Evolutionary conservation across 2,888 invertebrate species (phyloP).

Genomic region (Brachyopa scutellaris): DNA sequence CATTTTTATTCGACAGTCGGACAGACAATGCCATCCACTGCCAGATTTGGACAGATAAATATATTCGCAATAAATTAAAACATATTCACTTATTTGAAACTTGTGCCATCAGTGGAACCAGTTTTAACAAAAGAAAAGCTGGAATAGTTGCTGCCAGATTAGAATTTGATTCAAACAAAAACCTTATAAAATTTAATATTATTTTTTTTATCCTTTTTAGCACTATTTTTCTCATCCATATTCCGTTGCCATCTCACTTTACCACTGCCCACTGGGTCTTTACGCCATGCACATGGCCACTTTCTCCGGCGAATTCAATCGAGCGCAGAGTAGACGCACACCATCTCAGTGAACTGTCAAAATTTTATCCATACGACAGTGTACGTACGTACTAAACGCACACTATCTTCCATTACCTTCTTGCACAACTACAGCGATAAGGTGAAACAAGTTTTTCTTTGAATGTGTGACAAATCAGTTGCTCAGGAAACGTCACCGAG

Average conservation of each 20-base stretch:
- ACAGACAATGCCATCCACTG: too few relatives aligned
- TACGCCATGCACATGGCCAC: background rate
- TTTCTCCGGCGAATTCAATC: slow-evolving; percentile 60
- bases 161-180: too few relatives aligned
- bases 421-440: background rate
- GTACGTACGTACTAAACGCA: background rate
- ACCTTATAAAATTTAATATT: too few relatives aligned
- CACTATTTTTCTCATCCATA: too few relatives aligned
- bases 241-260: background rate
- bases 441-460: slow-evolving; percentile 50
- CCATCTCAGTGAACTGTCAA: slow-evolving; percentile 19
- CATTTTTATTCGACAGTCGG: too few relatives aligned
- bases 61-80: too few relatives aligned
- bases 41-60: too few relatives aligned
- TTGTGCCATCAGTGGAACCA: too few relatives aligned
- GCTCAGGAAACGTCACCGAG: slow-evolving; percentile 70
- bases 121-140: too few relatives aligned
- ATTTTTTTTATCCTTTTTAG: too few relatives aligned
- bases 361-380: background rate
- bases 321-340: slow-evolving; percentile 5
- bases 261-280: background rate
- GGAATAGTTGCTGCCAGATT: too few relatives aligned
- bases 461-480: slow-evolving; percentile 58
- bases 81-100: too few relatives aligned
- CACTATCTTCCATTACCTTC: background rate